phyloP scores from a whole-genome alignment of 2,888 invertebrate species.

The Cyaniris semiargus region DNA sequence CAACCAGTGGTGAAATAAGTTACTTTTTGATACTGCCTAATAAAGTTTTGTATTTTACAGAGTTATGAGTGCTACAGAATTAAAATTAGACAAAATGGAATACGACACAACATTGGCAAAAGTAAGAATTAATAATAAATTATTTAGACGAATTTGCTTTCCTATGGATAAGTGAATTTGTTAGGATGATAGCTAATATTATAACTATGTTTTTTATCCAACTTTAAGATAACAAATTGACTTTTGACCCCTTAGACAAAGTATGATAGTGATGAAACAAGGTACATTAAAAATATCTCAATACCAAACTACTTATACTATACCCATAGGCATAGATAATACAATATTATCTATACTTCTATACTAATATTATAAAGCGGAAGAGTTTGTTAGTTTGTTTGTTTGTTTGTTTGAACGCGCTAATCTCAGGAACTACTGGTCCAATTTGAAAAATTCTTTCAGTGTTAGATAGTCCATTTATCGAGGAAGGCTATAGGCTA shows the following conservation, averaged over 20 bases:
- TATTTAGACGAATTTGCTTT: not conserved
- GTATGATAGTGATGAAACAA: not conserved
- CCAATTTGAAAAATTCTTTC: no score
- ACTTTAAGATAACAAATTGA: not conserved
- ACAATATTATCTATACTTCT: no score
- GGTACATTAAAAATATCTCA: not conserved
- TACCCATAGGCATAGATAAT: no score
- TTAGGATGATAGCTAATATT: not conserved
- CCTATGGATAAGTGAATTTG: not conserved
- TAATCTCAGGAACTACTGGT: no score
- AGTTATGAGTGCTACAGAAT: not conserved
- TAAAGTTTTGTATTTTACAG: conserved; percentile 12
- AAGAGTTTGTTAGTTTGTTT: no score
- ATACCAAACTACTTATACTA: not conserved
- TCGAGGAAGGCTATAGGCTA: no score
- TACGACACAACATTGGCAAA: not conserved
- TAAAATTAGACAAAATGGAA: conserved; percentile 8
- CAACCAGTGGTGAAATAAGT: not conserved
- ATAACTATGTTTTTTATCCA: not conserved
- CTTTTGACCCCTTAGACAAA: not conserved
- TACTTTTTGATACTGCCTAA: not conserved
- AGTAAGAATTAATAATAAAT: not conserved
- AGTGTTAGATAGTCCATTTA: no score
- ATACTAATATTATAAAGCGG: no score
- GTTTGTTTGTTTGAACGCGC: no score